A percentile compares a stretch with the other conserved stretches of the same genome.
These are phyloP conservation scores for Takifugu rubripes DNA, from an alignment of 2,797 vertebrate species.

Conservation along the genomic window DNA sequence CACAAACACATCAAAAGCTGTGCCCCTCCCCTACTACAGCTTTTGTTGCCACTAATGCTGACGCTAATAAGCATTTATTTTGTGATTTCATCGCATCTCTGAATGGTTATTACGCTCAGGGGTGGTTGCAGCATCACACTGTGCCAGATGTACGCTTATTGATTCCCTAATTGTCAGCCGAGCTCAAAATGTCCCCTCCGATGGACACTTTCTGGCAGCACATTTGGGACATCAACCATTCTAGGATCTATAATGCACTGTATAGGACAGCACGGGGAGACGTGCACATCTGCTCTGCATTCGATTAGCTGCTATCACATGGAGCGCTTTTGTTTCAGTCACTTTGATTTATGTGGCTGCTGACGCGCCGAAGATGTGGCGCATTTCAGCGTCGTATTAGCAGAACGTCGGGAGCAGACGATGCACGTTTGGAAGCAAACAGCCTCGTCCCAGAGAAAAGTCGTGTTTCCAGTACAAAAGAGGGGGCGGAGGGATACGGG, in stretches of 20 bases:
- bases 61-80: constrained; percentile 11
- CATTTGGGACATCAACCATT: constrained; percentile 21
- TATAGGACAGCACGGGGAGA: not conserved
- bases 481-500: constrained; percentile 7
- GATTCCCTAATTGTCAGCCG: constrained; percentile 58
- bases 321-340: not conserved
- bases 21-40: not conserved
- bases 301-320: constrained; percentile 1
- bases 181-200: constrained; percentile 47
- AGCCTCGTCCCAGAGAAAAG: not conserved
- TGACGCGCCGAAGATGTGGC: not conserved
- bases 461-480: constrained; percentile 3
- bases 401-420: constrained; percentile 5
- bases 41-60: not conserved
- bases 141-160: constrained; percentile 51
- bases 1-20: constrained; percentile 17
- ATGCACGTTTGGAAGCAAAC: constrained; percentile 13
- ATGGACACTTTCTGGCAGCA: constrained; percentile 29
- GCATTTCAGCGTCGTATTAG: not conserved
- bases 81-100: constrained; percentile 28
- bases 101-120: constrained; percentile 15
- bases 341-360: not conserved
- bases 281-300: constrained; percentile 18
- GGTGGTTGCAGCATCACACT: constrained; percentile 51
- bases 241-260: constrained; percentile 5